A percentile compares a stretch with the other conserved stretches of the same genome.
Conservation (phyloP, 2,113 vertebrate genomes). For the Platichthys stellatus region DNA sequence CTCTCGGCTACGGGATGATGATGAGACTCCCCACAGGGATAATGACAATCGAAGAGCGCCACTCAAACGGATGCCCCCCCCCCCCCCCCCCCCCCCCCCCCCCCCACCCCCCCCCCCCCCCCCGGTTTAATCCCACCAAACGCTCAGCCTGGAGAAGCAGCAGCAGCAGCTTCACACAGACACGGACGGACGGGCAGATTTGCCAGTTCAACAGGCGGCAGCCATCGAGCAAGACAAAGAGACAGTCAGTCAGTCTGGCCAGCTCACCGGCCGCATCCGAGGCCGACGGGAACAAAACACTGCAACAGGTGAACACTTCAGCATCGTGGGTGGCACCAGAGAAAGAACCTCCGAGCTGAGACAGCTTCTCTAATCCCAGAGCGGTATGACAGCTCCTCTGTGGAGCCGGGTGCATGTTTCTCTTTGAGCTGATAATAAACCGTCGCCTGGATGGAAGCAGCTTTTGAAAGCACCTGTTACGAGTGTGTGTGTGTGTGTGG, state of each 20-base stretch:
- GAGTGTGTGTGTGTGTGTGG: no score
- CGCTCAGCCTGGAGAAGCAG: constrained; percentile 34
- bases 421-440: background rate
- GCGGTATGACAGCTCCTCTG: constrained; percentile 5
- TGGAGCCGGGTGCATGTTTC: background rate
- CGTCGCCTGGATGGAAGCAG: background rate
- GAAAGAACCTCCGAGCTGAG: constrained; percentile 25
- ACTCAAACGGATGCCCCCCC: constrained; percentile 66
- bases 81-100: constrained; percentile 35
- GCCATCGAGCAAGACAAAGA: constrained; percentile 33
- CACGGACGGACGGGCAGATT: constrained; percentile 20
- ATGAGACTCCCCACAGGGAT: constrained; percentile 67
- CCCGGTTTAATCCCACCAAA: constrained; percentile 65
- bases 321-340: constrained; percentile 34
- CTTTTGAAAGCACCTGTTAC: constrained; percentile 11
- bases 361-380: constrained; percentile 30
- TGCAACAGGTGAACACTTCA: constrained; percentile 54
- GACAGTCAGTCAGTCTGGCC: constrained; percentile 41
- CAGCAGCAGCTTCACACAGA: constrained; percentile 28
- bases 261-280: constrained; percentile 46
- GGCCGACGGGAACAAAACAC: constrained; percentile 48
- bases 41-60: constrained; percentile 69
- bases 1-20: constrained; percentile 53
- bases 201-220: constrained; percentile 42
- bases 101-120: constrained; percentile 19